Conservation (phyloP, 2,888 invertebrate species). For the Apamea epomidion region DNA sequence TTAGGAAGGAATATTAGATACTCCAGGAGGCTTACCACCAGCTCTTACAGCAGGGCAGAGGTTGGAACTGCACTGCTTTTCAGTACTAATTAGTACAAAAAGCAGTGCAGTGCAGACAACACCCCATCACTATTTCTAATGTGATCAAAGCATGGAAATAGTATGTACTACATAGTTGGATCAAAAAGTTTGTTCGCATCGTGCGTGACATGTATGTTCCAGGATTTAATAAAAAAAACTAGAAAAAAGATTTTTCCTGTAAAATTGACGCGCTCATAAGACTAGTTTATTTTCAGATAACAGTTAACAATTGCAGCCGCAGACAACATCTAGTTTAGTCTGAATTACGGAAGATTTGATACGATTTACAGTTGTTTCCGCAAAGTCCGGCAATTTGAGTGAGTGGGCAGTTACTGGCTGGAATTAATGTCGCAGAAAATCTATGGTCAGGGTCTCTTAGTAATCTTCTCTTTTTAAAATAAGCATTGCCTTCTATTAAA, state of each 20-base stretch:
- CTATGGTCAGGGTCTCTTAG: slow-evolving; percentile 17
- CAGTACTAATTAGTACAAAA: too few species aligned
- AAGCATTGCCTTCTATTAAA: neutral
- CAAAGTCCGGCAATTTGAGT: slow-evolving; percentile 26
- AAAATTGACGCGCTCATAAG: neutral
- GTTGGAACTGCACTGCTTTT: too few species aligned
- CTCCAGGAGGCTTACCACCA: too few species aligned
- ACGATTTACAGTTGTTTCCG: slow-evolving; percentile 46
- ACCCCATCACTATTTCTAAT: neutral
- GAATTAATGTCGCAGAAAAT: slow-evolving; percentile 51
- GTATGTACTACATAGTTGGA: neutral
- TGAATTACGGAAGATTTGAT: slow-evolving; percentile 38
- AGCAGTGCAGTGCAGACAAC: neutral
- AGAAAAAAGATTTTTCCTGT: neutral
- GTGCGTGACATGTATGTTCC: neutral
- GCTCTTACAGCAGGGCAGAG: too few species aligned
- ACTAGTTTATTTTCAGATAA: neutral
- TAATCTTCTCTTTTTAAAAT: neutral
- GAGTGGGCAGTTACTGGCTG: slow-evolving; percentile 23
- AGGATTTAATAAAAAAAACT: neutral
- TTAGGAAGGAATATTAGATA: neutral
- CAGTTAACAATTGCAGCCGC: slow-evolving; percentile 11
- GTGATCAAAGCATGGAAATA: slow-evolving; percentile 5
- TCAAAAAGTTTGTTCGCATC: too few species aligned
- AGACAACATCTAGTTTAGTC: slow-evolving; percentile 15